Evolutionary conservation across 2,888 invertebrate genomes (phyloP).

Genomic region (Melieria picta): DNA sequence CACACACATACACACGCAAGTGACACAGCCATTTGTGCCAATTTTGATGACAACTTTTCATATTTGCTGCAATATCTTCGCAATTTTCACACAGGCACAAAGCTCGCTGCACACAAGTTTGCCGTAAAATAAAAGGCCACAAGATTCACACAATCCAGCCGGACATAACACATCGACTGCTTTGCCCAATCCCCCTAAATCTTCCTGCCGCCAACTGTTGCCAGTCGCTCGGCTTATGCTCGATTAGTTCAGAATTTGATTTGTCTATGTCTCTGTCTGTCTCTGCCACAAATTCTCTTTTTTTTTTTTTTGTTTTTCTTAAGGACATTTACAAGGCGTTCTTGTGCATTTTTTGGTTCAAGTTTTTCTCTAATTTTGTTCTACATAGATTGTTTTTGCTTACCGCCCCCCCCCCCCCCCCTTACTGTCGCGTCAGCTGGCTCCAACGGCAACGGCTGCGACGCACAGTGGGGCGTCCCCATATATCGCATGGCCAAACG

Average conservation of each 20-base stretch:
- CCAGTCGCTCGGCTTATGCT: conserved; percentile 48
- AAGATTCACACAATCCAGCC: too few relatives aligned
- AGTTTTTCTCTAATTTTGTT: too few relatives aligned
- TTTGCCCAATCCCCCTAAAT: neutral
- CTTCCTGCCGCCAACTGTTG: conserved; percentile 42
- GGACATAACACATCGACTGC: neutral
- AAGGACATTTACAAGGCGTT: conserved; percentile 1
- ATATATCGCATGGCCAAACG: too few relatives aligned
- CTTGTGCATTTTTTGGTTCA: conserved; percentile 4
- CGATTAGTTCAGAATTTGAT: conserved; percentile 59
- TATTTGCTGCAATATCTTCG: too few relatives aligned
- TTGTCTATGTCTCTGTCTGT: conserved; percentile 36
- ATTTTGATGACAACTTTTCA: conserved; percentile 6
- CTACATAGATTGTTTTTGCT: neutral
- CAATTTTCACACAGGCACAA: too few relatives aligned
- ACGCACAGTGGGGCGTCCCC: too few relatives aligned
- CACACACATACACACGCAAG: neutral
- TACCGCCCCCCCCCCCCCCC: too few relatives aligned
- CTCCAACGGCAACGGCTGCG: too few relatives aligned
- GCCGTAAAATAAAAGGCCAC: too few relatives aligned
- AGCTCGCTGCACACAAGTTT: too few relatives aligned
- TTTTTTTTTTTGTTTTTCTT: conserved; percentile 3
- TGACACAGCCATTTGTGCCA: neutral
- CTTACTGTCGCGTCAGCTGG: too few relatives aligned
- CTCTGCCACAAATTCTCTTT: conserved; percentile 9